phyloP scores from a whole-genome alignment of 2,113 vertebrate species.

The Parus major region DNA sequence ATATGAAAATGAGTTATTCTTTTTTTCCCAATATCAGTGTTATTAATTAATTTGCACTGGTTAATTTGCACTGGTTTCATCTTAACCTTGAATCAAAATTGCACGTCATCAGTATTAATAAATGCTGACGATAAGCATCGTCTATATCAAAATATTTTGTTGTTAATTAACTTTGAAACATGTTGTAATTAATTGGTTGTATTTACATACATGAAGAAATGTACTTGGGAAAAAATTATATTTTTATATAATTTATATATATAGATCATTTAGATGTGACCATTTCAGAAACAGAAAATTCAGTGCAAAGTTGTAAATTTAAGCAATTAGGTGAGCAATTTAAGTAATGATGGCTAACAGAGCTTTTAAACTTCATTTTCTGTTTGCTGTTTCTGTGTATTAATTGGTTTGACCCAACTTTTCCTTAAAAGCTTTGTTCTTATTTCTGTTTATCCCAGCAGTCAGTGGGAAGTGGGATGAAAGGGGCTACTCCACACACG shows the following conservation, averaged over 20 bases:
- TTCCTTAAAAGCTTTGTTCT: background rate
- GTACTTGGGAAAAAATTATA: background rate
- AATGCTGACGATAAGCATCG: background rate
- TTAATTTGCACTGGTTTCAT: background rate
- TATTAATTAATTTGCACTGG: background rate
- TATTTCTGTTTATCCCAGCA: background rate
- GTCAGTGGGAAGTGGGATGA: background rate
- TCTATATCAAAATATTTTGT: constrained; percentile 2
- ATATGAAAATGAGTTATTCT: background rate
- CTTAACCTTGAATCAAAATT: background rate
- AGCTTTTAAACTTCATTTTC: background rate
- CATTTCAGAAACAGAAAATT: background rate
- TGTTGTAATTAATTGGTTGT: background rate
- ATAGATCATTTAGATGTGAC: background rate
- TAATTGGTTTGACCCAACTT: background rate
- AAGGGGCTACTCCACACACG: fast-evolving
- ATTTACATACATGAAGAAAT: background rate
- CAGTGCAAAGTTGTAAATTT: background rate
- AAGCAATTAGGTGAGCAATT: background rate
- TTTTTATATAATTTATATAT: background rate
- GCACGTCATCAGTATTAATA: background rate
- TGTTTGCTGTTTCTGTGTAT: background rate
- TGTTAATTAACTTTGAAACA: constrained; percentile 12
- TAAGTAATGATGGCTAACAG: background rate
- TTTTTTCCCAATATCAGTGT: background rate